Evolutionary conservation across 2,797 vertebrate genomes (phyloP), one percentile per base, ranked within the genome.

Genomic region (Clarias platycephalus): DNA sequence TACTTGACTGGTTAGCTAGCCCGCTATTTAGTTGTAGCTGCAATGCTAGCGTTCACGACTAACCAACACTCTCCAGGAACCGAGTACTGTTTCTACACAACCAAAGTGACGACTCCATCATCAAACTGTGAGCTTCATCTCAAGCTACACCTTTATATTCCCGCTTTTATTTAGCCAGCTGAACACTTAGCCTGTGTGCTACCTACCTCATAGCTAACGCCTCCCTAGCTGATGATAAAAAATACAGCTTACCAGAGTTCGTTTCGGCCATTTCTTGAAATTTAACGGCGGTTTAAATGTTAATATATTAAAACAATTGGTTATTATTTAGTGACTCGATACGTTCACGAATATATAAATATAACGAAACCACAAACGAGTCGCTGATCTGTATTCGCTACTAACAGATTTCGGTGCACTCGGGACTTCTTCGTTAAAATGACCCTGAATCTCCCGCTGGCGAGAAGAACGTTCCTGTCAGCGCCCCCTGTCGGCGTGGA

Each of bases 371-470:
- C n/a, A 53, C 62, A 60, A 76, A 85, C 1, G 12, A 66, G 24
- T 53, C 72, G 18, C n/a, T 24, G 4, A 44, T 67, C 31, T 64
- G 44, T 60, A 74, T 49, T 75, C 58, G 66, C 77, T 60, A 8
- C 22, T 26, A 82, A 34, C 72, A 78, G 68, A 67, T 71, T 68
- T 71, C 60, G 57, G 66, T 68, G 60, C 53, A 60, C 75, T 88
- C 79, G 88, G 63, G 82, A 63, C 62, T 89, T 86, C 89, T 88
- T 90, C 86, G 88, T 91, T 80, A 87, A 89, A 84, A 87, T 88
- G 87, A 82, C 88, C 86, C 89, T 86, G 74, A 85, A 83, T 31
- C 62, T 55, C 80, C 67, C 31, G 58, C 15, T 63, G 16, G 55
- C 37, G 58, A 58, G 26, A 53, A 22, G 15, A 13, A 13, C 6